Conservation (phyloP, 2,113 vertebrate species). For the Caretta caretta region DNA sequence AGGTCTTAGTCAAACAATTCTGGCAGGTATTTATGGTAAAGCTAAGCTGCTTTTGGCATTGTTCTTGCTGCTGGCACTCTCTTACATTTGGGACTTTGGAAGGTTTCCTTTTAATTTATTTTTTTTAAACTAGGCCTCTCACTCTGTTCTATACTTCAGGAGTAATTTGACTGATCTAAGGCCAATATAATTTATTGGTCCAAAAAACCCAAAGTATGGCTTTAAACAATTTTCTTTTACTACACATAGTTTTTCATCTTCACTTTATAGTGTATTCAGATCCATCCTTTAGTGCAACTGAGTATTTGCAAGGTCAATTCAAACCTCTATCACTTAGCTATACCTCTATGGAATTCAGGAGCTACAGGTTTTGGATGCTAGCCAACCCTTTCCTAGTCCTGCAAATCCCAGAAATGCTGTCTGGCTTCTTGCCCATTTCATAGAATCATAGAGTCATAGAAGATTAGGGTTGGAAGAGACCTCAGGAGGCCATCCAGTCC, state of each 20-base stretch:
- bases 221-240: not conserved
- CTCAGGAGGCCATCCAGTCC: too few species aligned
- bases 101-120: not conserved
- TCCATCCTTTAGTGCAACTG: not conserved
- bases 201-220: not conserved
- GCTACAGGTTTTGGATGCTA: slow-evolving; percentile 50
- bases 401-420: not conserved
- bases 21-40: not conserved
- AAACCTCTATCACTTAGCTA: slow-evolving; percentile 35
- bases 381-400: slow-evolving; percentile 33
- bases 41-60: not conserved
- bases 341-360: slow-evolving; percentile 41
- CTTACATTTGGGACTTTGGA: not conserved
- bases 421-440: not conserved
- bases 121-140: not conserved
- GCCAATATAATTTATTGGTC: not conserved
- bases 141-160: slow-evolving; percentile 3
- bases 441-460: too few species aligned
- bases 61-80: not conserved
- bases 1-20: not conserved
- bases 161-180: slow-evolving; percentile 6
- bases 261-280: not conserved
- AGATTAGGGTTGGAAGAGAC: too few species aligned
- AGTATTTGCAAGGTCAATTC: slow-evolving; percentile 21
- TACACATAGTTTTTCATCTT: not conserved